Base-by-base conservation (phyloP, 2,888 invertebrate genomes). In the Chydorus sphaericus region DNA sequence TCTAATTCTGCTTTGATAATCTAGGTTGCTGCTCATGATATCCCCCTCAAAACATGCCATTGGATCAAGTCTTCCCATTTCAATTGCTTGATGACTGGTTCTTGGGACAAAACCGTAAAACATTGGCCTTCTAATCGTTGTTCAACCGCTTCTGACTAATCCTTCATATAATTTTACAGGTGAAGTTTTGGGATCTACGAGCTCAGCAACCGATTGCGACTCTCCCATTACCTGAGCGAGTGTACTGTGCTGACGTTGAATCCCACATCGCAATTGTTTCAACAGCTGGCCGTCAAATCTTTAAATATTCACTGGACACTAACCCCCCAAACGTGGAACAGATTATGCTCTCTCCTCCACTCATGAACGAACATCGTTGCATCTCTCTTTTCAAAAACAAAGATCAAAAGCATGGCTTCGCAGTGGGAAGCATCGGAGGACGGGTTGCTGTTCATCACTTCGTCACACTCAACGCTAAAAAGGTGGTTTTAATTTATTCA, bases 41-140 rank as follows among this genome's bases (percentile, higher is more conserved):
- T 86, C 2, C 93, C 97, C 0, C 84, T 99, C 4, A 91, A 86
- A 72, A 91, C 93, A 0, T 93, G 96, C 63, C 94, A 98, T 70
- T 98, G 93, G 92, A 80, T 99, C 20, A 96, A 96, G 71, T 90
- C 89, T 0, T 80, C 89, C 3, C 88, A 84, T 70, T 98, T 97
- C 73, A 83, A 84, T 6, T 98, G 97, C 67, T 78, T 98, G 29
- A 97, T 98, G 96, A 99, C 98, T 0, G 92, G 94, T 4, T 92
- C 93, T 18, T 97, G 97, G 97, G 97, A 97, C 70, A 96, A 96
- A 73, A 93, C 93, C 1, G 3, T 88, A 98, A 98, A 98, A 98
- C 70, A 87, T 90, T n/a, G n/a, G n/a, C n/a, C n/a, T n/a, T n/a
- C n/a, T n/a, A n/a, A n/a, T n/a, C n/a, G n/a, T n/a, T n/a, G n/a